Conservation (phyloP, 2,113 vertebrate genomes). For the Xenus cinereus region DNA sequence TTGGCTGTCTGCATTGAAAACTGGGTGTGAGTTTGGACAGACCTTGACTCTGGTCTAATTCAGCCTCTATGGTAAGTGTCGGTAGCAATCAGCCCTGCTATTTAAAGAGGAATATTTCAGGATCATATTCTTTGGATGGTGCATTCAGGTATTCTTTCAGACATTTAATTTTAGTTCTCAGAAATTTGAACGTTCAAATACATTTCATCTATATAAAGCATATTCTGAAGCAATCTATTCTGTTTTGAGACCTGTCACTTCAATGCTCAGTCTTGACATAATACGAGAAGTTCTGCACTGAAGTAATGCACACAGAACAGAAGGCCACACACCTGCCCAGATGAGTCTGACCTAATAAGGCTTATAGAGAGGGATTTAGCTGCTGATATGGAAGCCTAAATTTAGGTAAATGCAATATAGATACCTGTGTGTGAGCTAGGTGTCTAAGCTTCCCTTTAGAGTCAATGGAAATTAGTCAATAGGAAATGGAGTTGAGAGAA, state of each 20-base stretch:
- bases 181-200: background rate
- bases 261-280: background rate
- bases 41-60: background rate
- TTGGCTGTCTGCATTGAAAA: background rate
- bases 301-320: background rate
- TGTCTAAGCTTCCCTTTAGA: background rate
- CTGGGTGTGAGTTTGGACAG: background rate
- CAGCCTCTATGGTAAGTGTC: background rate
- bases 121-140: background rate
- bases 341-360: background rate
- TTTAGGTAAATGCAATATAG: background rate
- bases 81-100: accelerated
- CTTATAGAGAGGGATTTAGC: background rate
- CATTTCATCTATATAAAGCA: background rate
- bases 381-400: background rate
- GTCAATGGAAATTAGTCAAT: background rate
- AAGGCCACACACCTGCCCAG: background rate
- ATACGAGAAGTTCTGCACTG: background rate
- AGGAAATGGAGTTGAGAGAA: background rate
- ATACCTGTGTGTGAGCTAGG: background rate
- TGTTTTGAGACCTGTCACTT: constrained; percentile 14
- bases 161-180: background rate
- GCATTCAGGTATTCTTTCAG: background rate
- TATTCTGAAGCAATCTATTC: constrained; percentile 10
- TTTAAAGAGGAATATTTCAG: background rate